Evolutionary conservation across 1,140 invertebrate genomes (phyloP).

Genomic region (Liolophura sinensis): DNA sequence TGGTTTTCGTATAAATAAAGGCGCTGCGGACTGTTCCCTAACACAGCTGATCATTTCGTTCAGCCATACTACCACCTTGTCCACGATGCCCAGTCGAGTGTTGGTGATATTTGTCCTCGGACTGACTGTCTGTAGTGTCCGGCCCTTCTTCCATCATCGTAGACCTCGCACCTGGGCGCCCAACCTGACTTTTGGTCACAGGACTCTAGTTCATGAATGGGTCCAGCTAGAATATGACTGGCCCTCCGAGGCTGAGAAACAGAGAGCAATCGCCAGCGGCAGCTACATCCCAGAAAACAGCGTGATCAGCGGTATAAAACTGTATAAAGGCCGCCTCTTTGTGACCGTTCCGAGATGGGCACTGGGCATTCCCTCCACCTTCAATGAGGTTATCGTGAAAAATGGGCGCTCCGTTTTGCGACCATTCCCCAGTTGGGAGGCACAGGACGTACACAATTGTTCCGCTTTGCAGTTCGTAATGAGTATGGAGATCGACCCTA

Average conservation of each 20-base stretch:
- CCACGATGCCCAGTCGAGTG: too few species aligned
- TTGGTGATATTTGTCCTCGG: too few species aligned
- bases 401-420: not conserved
- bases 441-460: not conserved
- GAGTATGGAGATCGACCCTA: conserved; percentile 1
- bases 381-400: not conserved
- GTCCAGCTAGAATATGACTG: not conserved
- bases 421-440: not conserved
- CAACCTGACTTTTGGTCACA: not conserved
- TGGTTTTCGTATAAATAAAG: too few species aligned
- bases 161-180: too few species aligned
- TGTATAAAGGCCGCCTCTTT: conserved; percentile 1
- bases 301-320: not conserved
- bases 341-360: not conserved
- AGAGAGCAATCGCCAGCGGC: not conserved
- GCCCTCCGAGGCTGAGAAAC: not conserved
- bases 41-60: too few species aligned
- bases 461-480: not conserved
- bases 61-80: too few species aligned
- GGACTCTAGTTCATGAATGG: conserved; percentile 1
- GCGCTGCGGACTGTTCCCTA: too few species aligned
- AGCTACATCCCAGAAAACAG: not conserved
- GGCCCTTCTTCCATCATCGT: too few species aligned
- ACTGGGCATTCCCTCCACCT: not conserved
- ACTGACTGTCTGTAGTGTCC: too few species aligned